Percentiles rank a stretch among this genome's conserved stretches.
These are phyloP conservation scores for Chascanopsetta lugubris DNA, from an alignment of 2,113 vertebrate genomes.

Conservation along the genomic window DNA sequence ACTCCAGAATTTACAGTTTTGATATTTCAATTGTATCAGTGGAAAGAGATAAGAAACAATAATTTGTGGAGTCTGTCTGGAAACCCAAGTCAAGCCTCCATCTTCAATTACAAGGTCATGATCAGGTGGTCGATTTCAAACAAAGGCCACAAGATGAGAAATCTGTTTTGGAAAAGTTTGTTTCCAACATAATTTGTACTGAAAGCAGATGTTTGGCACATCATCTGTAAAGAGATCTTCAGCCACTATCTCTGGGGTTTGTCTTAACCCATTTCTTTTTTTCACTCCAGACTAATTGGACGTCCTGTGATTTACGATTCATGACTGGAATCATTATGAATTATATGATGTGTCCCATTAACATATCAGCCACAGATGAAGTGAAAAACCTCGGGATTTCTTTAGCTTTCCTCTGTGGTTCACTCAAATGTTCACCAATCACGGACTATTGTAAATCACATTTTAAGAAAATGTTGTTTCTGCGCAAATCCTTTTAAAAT, in stretches of 20 bases:
- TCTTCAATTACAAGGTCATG: not conserved
- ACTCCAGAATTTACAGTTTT: not conserved
- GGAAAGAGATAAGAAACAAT: not conserved
- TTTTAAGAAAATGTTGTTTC: no score
- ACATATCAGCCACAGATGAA: slow-evolving; percentile 2
- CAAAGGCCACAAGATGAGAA: not conserved
- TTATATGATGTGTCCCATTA: not conserved
- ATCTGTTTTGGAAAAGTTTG: slow-evolving; percentile 7
- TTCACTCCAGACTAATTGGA: slow-evolving; percentile 5
- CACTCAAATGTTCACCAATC: no score
- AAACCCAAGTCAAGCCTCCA: not conserved
- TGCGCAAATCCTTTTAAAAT: no score
- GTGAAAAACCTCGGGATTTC: slow-evolving; percentile 10
- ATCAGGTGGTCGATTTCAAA: not conserved
- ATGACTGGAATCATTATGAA: no score
- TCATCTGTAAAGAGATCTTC: not conserved
- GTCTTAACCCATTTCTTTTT: slow-evolving; percentile 5
- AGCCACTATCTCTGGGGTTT: slow-evolving; percentile 5
- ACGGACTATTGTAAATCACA: no score
- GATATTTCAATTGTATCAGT: no score
- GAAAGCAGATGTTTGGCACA: slow-evolving; percentile 48
- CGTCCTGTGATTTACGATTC: slow-evolving; percentile 5
- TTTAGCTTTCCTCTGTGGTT: slow-evolving; percentile 25
- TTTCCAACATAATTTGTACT: no score
- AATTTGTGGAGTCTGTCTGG: not conserved